Conservation (phyloP, 2,888 invertebrate species). For the Meta bourneti region DNA sequence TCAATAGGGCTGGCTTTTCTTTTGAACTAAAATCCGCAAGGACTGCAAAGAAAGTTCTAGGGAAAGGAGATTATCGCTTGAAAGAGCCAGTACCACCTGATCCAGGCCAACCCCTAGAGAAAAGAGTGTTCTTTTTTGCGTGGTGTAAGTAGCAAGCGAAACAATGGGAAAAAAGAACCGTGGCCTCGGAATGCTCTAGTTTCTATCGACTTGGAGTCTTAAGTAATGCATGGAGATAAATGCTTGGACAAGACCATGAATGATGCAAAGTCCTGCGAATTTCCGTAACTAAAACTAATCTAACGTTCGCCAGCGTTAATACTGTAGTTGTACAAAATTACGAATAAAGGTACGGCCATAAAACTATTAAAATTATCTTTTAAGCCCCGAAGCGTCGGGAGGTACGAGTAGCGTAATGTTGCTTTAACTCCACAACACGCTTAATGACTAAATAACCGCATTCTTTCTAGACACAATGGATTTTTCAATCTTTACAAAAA, state of each 20-base stretch:
- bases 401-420: too few species aligned
- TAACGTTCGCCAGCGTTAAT: not conserved
- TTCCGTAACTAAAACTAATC: not conserved
- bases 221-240: not conserved
- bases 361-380: too few species aligned
- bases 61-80: not conserved
- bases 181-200: not conserved
- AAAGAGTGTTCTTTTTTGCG: not conserved
- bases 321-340: too few species aligned
- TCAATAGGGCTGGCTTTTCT: not conserved
- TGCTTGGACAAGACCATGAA: not conserved
- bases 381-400: too few species aligned
- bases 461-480: too few species aligned
- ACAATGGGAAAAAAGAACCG: not conserved
- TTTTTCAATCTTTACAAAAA: too few species aligned
- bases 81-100: not conserved
- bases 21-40: not conserved
- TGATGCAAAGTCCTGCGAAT: not conserved
- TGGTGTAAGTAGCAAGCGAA: not conserved
- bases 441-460: too few species aligned
- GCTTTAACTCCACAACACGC: too few species aligned
- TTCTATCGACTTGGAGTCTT: not conserved
- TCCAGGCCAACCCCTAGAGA: not conserved
- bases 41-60: not conserved
- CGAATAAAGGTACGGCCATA: too few species aligned